Conservation (phyloP, 2,797 vertebrate genomes). For the Apogon hyalosoma region DNA sequence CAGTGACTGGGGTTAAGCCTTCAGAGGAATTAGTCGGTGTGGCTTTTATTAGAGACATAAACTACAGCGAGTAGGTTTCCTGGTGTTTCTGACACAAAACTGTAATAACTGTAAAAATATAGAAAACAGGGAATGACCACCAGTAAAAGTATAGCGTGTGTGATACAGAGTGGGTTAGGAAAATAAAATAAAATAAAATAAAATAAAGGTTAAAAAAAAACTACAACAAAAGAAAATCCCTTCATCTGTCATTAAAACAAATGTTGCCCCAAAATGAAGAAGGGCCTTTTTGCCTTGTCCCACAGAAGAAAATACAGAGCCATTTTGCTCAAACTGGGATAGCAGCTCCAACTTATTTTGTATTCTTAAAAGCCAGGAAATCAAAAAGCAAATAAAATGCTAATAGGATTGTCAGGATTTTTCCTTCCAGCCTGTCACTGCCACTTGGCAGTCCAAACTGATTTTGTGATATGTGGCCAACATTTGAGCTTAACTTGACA, state of each 20-base stretch:
- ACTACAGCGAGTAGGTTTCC: slow-evolving; percentile 63
- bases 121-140: slow-evolving; percentile 42
- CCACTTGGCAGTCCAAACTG: slow-evolving; percentile 59
- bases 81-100: slow-evolving; percentile 58
- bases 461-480: slow-evolving; percentile 56
- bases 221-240: slow-evolving; percentile 24
- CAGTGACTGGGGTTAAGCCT: slow-evolving; percentile 64
- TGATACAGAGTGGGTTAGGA: slow-evolving; percentile 25
- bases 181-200: slow-evolving; percentile 44
- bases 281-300: slow-evolving; percentile 43
- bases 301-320: slow-evolving; percentile 42
- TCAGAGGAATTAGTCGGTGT: slow-evolving; percentile 72
- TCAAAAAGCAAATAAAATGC: slow-evolving; percentile 34
- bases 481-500: slow-evolving; percentile 61
- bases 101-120: slow-evolving; percentile 72
- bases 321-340: slow-evolving; percentile 23
- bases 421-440: slow-evolving; percentile 55
- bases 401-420: slow-evolving; percentile 55
- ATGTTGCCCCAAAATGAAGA: slow-evolving; percentile 47
- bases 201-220: too few relatives aligned
- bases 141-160: slow-evolving; percentile 30
- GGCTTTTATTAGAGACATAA: slow-evolving; percentile 76
- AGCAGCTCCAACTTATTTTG: slow-evolving; percentile 34
- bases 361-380: slow-evolving; percentile 33
- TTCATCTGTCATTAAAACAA: slow-evolving; percentile 60